Evolutionary conservation across 1,140 invertebrate species (phyloP).

Genomic region (Bombyx mori): DNA sequence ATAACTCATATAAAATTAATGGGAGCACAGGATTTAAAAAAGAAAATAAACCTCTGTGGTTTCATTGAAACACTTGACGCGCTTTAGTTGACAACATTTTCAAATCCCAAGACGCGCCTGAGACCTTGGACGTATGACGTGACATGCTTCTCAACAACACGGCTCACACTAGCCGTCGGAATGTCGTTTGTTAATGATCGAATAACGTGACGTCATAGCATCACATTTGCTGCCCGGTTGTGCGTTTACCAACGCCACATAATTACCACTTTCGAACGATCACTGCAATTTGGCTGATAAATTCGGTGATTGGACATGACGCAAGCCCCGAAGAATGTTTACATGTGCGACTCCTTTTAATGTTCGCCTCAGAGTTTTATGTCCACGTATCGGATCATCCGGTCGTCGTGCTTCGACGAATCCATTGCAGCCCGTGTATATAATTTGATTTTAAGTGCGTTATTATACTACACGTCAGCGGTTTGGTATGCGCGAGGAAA

Average conservation of each 20-base stretch:
- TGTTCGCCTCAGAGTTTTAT: slow-evolving; percentile 45
- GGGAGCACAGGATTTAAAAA: too few relatives aligned
- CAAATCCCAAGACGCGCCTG: slow-evolving; percentile 31
- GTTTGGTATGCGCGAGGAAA: slow-evolving; percentile 62
- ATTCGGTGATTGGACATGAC: slow-evolving; percentile 37
- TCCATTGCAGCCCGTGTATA: slow-evolving; percentile 41
- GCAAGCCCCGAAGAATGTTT: slow-evolving; percentile 31
- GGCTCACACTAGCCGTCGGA: slow-evolving; percentile 53
- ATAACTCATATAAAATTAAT: too few relatives aligned
- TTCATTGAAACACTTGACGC: too few relatives aligned
- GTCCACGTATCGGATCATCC: slow-evolving; percentile 49
- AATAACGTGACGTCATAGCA: slow-evolving; percentile 55
- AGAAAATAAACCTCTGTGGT: too few relatives aligned
- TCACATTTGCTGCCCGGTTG: slow-evolving; percentile 30
- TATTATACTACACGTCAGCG: slow-evolving; percentile 47
- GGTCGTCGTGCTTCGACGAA: slow-evolving; percentile 44
- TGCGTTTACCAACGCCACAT: slow-evolving; percentile 28
- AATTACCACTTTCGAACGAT: slow-evolving; percentile 34
- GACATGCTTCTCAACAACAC: slow-evolving; percentile 26
- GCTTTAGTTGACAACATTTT: too few relatives aligned
- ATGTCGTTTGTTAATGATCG: slow-evolving; percentile 68
- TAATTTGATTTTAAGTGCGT: slow-evolving; percentile 54
- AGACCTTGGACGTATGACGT: slow-evolving; percentile 55
- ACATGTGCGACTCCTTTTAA: slow-evolving; percentile 30
- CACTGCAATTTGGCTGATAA: slow-evolving; percentile 35